Evolutionary conservation across 1,140 invertebrate species (phyloP).

Genomic region (Saccostrea cuccullata): DNA sequence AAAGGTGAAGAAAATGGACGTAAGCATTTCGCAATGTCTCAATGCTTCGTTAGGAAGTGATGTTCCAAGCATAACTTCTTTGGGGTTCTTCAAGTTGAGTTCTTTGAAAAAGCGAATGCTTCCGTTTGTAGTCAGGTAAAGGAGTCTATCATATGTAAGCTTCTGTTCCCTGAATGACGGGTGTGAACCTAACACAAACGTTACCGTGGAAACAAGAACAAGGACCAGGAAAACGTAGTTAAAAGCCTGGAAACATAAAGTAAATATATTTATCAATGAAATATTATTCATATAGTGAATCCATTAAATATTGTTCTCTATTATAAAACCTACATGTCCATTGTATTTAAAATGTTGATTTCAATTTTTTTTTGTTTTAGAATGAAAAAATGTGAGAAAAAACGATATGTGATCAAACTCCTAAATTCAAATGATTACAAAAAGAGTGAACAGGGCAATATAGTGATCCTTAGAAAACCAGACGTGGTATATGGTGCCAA

Average conservation of each 20-base stretch:
- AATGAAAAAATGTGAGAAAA: too few species aligned
- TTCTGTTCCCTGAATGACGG: slow-evolving; percentile 5
- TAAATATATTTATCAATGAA: too few species aligned
- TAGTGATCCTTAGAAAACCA: too few species aligned
- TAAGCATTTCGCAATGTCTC: neutral
- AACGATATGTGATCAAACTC: too few species aligned
- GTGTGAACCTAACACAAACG: slow-evolving; percentile 41
- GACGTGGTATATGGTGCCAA: too few species aligned
- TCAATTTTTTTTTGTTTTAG: too few species aligned
- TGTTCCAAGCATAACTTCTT: slow-evolving; percentile 34
- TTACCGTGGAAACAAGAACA: slow-evolving; percentile 39
- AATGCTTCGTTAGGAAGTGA: neutral
- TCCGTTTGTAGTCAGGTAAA: neutral
- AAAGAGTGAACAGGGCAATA: too few species aligned
- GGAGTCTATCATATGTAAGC: neutral
- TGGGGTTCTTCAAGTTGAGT: slow-evolving; percentile 43
- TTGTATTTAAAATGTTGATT: too few species aligned
- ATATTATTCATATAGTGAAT: too few species aligned
- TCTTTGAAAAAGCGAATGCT: slow-evolving; percentile 24
- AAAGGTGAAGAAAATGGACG: slow-evolving; percentile 36
- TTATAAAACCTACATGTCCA: too few species aligned
- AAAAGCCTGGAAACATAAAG: slow-evolving; percentile 43
- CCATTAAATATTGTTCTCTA: too few species aligned
- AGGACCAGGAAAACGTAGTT: slow-evolving; percentile 40
- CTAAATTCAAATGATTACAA: too few species aligned